A percentile compares a stretch with the other conserved stretches of the same genome.
Conservation (phyloP, 2,113 vertebrate genomes). For the Zosterops hypoxanthus region DNA sequence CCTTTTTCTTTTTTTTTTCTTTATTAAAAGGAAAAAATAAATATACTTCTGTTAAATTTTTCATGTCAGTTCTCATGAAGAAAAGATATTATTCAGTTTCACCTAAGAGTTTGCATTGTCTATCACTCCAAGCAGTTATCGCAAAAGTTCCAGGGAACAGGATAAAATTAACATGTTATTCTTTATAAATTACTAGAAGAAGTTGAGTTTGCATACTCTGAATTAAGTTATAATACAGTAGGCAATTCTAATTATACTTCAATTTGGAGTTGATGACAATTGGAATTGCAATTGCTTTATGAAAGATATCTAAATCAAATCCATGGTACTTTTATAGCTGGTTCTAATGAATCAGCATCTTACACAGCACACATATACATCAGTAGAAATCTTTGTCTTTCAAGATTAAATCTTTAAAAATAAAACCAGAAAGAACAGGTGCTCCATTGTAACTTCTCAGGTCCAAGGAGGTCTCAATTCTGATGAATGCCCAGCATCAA, state of each 20-base stretch:
- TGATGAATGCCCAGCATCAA: background rate
- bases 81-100: background rate
- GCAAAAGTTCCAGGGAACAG: background rate
- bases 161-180: background rate
- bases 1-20: background rate
- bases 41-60: background rate
- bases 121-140: background rate
- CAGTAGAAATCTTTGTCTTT: background rate
- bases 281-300: background rate
- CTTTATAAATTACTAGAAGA: background rate
- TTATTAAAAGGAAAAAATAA: background rate
- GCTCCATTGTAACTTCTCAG: background rate
- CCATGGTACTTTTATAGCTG: background rate
- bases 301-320: background rate
- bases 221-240: background rate
- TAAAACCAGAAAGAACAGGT: background rate
- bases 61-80: background rate
- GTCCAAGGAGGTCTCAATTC: background rate
- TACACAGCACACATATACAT: background rate
- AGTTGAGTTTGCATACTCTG: background rate
- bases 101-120: background rate
- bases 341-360: background rate
- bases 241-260: background rate
- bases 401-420: background rate
- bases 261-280: background rate